phyloP scores from a whole-genome alignment of 2,113 vertebrate genomes.

The Myocastor coypus region DNA sequence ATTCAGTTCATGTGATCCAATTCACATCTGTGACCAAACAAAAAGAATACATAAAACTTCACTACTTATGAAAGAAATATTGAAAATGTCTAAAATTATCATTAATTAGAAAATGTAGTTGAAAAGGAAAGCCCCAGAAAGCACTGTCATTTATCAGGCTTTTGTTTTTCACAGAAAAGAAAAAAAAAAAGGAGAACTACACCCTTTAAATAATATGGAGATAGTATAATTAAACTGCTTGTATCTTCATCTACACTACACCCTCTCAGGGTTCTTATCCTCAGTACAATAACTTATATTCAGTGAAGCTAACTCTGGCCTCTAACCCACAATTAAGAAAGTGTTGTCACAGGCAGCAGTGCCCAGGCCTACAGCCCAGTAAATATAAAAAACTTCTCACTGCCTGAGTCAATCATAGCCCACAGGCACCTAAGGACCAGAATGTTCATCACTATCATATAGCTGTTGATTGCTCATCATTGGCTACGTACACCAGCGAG shows the following conservation, averaged over 20 bases:
- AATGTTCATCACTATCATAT: constrained; percentile 58
- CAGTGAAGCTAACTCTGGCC: constrained; percentile 60
- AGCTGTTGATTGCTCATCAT: constrained; percentile 42
- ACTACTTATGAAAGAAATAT: constrained; percentile 42
- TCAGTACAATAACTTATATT: neutral
- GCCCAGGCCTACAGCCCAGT: constrained; percentile 9
- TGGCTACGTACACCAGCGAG: neutral
- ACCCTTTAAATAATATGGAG: neutral
- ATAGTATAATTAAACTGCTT: neutral
- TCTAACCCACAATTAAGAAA: constrained; percentile 71
- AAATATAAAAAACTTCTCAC: constrained; percentile 67
- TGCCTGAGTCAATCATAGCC: constrained; percentile 30
- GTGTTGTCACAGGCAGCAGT: constrained; percentile 38
- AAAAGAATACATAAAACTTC: neutral
- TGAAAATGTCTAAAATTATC: neutral
- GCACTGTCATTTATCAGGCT: neutral
- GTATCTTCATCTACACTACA: neutral
- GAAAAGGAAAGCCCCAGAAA: neutral
- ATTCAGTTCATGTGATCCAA: neutral
- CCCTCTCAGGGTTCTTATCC: constrained; percentile 29
- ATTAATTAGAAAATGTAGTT: constrained; percentile 26
- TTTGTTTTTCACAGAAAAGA: neutral
- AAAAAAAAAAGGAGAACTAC: neutral
- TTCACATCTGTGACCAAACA: neutral
- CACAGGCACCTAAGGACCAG: constrained; percentile 55